Evolutionary conservation across 2,113 vertebrate genomes (phyloP), one percentile per base, ranked within the genome.

Genomic region (Riparia riparia): DNA sequence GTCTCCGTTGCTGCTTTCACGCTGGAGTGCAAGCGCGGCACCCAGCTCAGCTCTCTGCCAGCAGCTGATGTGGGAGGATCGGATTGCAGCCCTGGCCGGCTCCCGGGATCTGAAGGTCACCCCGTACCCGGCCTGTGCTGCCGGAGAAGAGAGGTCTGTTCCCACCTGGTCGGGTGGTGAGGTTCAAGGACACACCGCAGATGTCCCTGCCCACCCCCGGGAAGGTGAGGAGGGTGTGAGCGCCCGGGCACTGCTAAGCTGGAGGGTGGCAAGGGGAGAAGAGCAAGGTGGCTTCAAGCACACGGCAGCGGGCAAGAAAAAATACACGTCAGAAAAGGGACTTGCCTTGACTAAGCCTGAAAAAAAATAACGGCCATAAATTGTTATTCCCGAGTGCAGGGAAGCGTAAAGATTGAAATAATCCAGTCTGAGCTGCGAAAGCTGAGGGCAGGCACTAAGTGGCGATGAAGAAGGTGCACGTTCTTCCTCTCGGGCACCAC

Each of bases 381-480:
- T 72, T 64, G 74, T 82, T 90, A 79, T 71, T 93, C 74, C 45
- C 9, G 5, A 82, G 39, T 14, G 53, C 66, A 69, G 65, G 71
- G 74, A 90, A 79, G 74, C 61, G 72, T 84, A 80, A 95, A 79
- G 70, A 37, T 45, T 26, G 61, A 50, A 85, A 44, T 88, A 92
- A 92, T 76, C 70, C 14, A 2, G n/a, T 60, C 57, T 44, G 71
- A 94, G 57, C 74, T 61, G 57, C 79, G 37, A 86, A 90, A 92
- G n/a, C 89, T 18, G 61, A 51, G 57, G 28, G 53, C 70, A 82
- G 85, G 20, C 79, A 69, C 3, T 7, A 37, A 78, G 32, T 5
- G 19, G 53, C 0, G 0, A 56, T 21, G 54, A 77, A 51, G 20
- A 65, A 37, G 17, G 25, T 14, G 14, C n/a, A 21, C 0, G 0